Evolutionary conservation across 2,888 invertebrate genomes (phyloP), one percentile per base, ranked within the genome.

Genomic region (Hirtodrosophila histrioides): DNA sequence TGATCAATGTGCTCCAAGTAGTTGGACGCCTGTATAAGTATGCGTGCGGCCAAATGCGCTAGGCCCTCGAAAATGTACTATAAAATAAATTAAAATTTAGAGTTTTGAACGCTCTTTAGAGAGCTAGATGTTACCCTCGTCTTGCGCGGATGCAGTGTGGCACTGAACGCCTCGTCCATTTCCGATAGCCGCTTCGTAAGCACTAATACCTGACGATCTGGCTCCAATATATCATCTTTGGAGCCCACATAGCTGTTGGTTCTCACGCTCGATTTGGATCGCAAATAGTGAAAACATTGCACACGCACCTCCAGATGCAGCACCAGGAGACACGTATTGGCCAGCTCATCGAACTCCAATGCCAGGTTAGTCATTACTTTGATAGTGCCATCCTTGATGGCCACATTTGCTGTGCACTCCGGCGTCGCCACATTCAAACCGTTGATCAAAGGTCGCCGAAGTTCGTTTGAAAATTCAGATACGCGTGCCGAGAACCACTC

Each of bases 201-300:
- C 85, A 96, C 95, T 64, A 95, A 93, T 40, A 95, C 95, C 90
- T 95, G 94, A 39, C 94, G 94, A 92, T 95, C 95, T 6, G 95
- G 95, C 80, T 96, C 96, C 74, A 96, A 94, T 53, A 94, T 94
- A 90, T 96, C 95, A 81, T 95, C 94, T 66, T 94, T 94, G 39
- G 89, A 89, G 17, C 89, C 89, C 41, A 91, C 88, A 78, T 89
- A 91, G 63, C 86, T 90, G 60, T 91, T 89, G 10, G 87, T 82
- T 53, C 88, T 85, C 2, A 81, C 83, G 41, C 81, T 84, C 4
- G 90, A 87, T 45, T 92, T 92, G 3, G 95, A 93, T 0, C 94
- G 93, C 74, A 99, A 93, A 92, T 97, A 98, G 92, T 97, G 97
- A 93, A 99, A 98, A 92, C 98, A 99, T 90, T 98, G 98, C 41